Conservation (phyloP, 2,113 vertebrate genomes). For the Zosterops pallidus region DNA sequence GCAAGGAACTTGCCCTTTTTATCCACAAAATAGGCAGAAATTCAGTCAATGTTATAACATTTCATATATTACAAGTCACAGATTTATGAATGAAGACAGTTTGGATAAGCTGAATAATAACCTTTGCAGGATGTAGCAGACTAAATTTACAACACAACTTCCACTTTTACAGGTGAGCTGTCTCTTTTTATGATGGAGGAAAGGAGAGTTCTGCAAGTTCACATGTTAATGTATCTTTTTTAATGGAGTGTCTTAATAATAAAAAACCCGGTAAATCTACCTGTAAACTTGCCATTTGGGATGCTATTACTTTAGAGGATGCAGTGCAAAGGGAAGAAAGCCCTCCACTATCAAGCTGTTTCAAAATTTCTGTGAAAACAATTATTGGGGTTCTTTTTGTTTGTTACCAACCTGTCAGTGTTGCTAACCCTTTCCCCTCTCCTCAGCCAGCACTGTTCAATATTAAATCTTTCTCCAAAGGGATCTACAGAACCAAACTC, state of each 20-base stretch:
- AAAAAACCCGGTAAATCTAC: not conserved
- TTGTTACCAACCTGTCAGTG: not conserved
- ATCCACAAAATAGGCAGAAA: not conserved
- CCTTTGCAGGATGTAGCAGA: not conserved
- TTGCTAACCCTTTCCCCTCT: not conserved
- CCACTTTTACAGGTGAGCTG: not conserved
- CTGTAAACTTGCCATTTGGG: not conserved
- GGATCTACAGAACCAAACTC: not conserved
- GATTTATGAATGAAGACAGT: not conserved
- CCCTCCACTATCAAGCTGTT: fast-evolving
- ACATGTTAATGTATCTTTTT: not conserved
- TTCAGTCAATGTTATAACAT: not conserved
- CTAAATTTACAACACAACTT: not conserved
- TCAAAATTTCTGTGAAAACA: not conserved
- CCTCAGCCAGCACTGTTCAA: not conserved
- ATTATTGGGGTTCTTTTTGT: not conserved
- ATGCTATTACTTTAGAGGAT: not conserved
- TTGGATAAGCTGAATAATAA: not conserved
- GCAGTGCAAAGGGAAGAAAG: not conserved
- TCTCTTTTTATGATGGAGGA: not conserved
- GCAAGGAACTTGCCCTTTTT: not conserved
- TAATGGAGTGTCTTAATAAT: not conserved
- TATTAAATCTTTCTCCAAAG: not conserved
- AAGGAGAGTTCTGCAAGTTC: not conserved
- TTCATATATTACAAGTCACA: not conserved